phyloP scores from a whole-genome alignment of 2,888 invertebrate species.

The Graphium colonna region DNA sequence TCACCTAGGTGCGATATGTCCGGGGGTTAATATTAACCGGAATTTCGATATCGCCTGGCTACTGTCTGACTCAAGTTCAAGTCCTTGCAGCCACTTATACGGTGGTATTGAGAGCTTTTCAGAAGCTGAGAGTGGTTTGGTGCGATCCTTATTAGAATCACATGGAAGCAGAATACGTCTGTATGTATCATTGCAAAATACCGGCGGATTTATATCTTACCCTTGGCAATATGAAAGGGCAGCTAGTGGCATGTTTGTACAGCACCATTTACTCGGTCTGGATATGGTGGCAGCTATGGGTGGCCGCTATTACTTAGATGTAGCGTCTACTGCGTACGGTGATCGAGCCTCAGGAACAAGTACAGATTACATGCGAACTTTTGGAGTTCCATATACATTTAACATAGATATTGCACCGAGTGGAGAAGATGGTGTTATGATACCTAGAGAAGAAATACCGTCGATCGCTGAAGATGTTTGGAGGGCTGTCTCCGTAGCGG shows the following conservation, averaged over 20 bases:
- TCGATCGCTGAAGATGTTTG: conserved; percentile 52
- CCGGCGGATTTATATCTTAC: conserved; percentile 83
- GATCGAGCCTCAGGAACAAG: conserved; percentile 63
- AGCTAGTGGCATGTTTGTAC: conserved; percentile 58
- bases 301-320: conserved; percentile 43
- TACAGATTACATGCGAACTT: conserved; percentile 49
- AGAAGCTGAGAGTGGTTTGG: conserved; percentile 81
- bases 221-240: conserved; percentile 83
- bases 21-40: conserved; percentile 87
- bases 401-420: conserved; percentile 52
- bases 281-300: conserved; percentile 48
- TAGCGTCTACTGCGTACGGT: conserved; percentile 47
- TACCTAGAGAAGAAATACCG: conserved; percentile 50
- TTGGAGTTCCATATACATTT: conserved; percentile 47
- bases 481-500: conserved; percentile 51
- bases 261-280: conserved; percentile 50
- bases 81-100: conserved; percentile 82
- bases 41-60: conserved; percentile 88
- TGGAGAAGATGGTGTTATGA: conserved; percentile 43
- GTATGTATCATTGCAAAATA: conserved; percentile 89
- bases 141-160: conserved; percentile 77
- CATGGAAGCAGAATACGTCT: conserved; percentile 71
- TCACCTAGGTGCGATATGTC: conserved; percentile 66
- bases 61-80: conserved; percentile 76
- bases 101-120: conserved; percentile 82